Percentiles rank a stretch among this genome's conserved stretches.
Evolutionary conservation across 2,113 vertebrate genomes (phyloP).

Genomic region (Elephas maximus): DNA sequence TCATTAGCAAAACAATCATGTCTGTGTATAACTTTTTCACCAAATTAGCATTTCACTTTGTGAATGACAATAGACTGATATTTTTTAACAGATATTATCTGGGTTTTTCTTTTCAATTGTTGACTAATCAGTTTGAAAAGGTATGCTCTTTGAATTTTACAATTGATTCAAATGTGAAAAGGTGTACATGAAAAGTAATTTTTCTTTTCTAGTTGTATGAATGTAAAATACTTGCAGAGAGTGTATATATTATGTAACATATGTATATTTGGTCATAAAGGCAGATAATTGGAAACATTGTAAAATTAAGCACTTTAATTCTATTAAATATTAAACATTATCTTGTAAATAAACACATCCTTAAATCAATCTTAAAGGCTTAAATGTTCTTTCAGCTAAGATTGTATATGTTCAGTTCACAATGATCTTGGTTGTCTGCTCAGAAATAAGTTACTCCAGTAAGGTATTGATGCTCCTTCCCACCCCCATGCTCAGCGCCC

Average conservation of each 20-base stretch:
- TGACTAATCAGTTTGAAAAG: constrained; percentile 74
- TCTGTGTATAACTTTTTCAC: constrained; percentile 47
- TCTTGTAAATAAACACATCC: constrained; percentile 90
- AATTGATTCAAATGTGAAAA: constrained; percentile 83
- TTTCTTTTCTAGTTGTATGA: constrained; percentile 85
- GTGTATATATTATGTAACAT: constrained; percentile 91
- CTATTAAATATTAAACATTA: constrained; percentile 89
- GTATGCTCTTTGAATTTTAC: constrained; percentile 80
- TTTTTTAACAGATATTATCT: constrained; percentile 79
- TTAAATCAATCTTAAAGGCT: constrained; percentile 82
- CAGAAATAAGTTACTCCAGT: background rate
- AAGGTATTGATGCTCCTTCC: background rate
- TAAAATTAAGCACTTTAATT: constrained; percentile 92
- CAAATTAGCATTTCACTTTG: constrained; percentile 67
- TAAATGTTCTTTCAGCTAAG: constrained; percentile 47
- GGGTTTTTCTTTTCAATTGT: constrained; percentile 74
- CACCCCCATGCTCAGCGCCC: background rate
- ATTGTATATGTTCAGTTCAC: background rate
- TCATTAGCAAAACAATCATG: constrained; percentile 72
- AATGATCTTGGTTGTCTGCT: constrained; percentile 17
- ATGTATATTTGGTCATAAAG: constrained; percentile 90
- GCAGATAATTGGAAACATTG: constrained; percentile 83
- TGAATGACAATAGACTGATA: constrained; percentile 58
- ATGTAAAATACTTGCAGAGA: constrained; percentile 89
- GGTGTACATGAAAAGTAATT: constrained; percentile 82